These are phyloP conservation scores for Synergus itoensis DNA, from an alignment of 2,888 invertebrate species.

Conservation along the genomic window DNA sequence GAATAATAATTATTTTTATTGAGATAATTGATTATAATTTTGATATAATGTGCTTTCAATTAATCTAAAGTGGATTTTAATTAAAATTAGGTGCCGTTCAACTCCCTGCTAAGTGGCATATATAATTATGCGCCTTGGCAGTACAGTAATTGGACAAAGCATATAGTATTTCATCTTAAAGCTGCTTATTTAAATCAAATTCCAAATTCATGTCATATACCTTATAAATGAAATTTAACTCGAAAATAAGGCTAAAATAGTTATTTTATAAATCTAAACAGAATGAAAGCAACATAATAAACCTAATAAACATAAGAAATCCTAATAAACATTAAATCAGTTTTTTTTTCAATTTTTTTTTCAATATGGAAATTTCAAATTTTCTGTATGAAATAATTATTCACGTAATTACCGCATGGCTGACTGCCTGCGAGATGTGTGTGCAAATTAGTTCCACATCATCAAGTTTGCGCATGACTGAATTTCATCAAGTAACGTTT, in stretches of 20 bases:
- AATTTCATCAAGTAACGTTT: neutral
- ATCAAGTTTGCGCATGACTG: neutral
- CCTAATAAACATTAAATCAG: no score
- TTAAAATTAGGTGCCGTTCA: no score
- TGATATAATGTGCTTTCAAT: no score
- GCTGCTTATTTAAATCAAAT: no score
- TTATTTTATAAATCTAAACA: neutral
- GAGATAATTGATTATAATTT: no score
- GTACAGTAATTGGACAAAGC: neutral
- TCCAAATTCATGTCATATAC: no score
- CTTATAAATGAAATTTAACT: no score
- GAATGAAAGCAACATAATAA: neutral
- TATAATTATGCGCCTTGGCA: neutral
- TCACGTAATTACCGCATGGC: neutral
- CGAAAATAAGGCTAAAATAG: neutral
- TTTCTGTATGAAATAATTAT: neutral
- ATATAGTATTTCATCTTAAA: neutral
- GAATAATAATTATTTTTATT: no score
- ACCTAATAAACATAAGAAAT: no score
- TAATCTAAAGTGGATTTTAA: no score
- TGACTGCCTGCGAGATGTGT: neutral
- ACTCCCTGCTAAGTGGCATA: neutral
- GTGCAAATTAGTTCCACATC: neutral
- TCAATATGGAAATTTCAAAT: neutral
- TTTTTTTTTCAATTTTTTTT: no score